phyloP scores from a whole-genome alignment of 1,140 invertebrate species.

The Plutomurus gul region DNA sequence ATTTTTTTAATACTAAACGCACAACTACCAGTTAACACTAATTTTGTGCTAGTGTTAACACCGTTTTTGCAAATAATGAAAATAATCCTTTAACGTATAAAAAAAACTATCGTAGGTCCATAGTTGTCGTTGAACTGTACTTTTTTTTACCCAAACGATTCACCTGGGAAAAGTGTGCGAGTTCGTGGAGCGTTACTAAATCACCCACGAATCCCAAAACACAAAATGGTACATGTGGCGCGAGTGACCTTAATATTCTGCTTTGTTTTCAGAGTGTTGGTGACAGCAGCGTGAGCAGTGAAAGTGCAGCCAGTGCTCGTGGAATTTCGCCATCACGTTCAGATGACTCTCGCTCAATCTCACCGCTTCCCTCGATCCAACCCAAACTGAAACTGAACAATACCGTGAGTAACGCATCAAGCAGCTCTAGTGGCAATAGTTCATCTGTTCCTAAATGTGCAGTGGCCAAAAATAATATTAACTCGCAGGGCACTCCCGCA shows the following conservation, averaged over 20 bases:
- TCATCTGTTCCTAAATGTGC: slow-evolving; percentile 30
- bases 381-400: slow-evolving; percentile 49
- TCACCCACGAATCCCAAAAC: too few relatives aligned
- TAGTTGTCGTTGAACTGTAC: too few relatives aligned
- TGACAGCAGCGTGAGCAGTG: slow-evolving; percentile 60
- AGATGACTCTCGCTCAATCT: slow-evolving; percentile 55
- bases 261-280: slow-evolving; percentile 54
- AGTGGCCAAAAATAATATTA: not conserved
- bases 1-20: too few relatives aligned
- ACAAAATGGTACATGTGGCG: too few relatives aligned
- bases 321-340: slow-evolving; percentile 62
- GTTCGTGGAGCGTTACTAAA: too few relatives aligned
- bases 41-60: too few relatives aligned
- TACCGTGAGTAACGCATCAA: slow-evolving; percentile 45
- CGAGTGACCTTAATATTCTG: not conserved
- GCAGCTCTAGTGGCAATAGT: slow-evolving; percentile 47
- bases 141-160: too few relatives aligned
- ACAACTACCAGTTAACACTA: too few relatives aligned
- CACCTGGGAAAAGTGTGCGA: too few relatives aligned
- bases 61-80: too few relatives aligned
- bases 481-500: not conserved
- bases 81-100: too few relatives aligned
- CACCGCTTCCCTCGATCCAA: slow-evolving; percentile 57
- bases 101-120: too few relatives aligned
- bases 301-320: slow-evolving; percentile 59